Evolutionary conservation across 2,113 vertebrate species (phyloP).

Genomic region (Sakesphorus luctuosus): DNA sequence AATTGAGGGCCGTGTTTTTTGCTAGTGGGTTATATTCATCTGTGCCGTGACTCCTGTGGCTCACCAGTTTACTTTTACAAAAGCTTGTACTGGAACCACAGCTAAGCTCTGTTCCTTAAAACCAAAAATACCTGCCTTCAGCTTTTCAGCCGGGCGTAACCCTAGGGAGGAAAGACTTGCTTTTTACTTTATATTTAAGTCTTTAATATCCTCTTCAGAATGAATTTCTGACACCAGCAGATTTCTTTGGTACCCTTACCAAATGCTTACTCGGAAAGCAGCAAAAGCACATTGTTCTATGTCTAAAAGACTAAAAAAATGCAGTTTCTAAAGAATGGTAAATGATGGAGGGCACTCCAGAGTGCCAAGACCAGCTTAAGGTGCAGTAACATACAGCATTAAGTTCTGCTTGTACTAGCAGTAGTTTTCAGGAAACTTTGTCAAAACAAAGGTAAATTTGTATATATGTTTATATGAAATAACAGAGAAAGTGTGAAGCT

Average conservation of each 20-base stretch:
- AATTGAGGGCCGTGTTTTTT: background rate
- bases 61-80: background rate
- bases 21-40: background rate
- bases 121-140: background rate
- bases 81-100: background rate
- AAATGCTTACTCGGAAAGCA: background rate
- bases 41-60: background rate
- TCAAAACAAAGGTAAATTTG: background rate
- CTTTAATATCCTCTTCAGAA: background rate
- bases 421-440: background rate
- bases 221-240: background rate
- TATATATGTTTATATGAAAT: background rate
- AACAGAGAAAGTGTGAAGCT: background rate
- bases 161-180: background rate
- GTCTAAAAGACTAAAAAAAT: background rate
- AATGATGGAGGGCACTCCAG: background rate
- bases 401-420: background rate
- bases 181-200: background rate
- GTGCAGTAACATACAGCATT: background rate
- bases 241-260: background rate
- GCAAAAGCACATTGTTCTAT: background rate
- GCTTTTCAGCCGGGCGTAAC: background rate
- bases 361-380: background rate
- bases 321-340: background rate
- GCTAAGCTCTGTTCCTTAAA: background rate